Evolutionary conservation across 2,888 invertebrate species (phyloP).

Genomic region (Cheilosia grossa): DNA sequence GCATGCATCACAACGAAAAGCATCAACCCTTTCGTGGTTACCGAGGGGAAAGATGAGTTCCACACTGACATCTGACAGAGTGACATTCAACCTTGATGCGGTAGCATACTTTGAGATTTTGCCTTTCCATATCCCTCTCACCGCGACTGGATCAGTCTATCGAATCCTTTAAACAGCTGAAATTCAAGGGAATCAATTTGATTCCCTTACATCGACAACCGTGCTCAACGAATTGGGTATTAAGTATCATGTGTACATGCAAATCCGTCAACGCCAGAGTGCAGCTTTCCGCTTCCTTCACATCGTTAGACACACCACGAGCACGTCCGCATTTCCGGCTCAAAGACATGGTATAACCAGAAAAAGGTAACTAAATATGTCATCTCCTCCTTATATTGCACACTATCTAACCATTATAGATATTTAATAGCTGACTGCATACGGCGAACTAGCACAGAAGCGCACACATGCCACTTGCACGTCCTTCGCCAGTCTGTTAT

Average conservation of each 20-base stretch:
- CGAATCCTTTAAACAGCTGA: too few relatives aligned
- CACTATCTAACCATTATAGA: slow-evolving; percentile 20
- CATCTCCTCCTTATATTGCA: slow-evolving; percentile 1
- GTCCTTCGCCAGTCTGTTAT: slow-evolving; percentile 27
- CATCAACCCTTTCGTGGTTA: too few relatives aligned
- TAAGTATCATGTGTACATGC: slow-evolving; percentile 32
- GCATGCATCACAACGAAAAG: too few relatives aligned
- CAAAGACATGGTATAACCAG: slow-evolving; percentile 2
- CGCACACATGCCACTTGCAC: slow-evolving; percentile 32
- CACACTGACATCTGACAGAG: too few relatives aligned
- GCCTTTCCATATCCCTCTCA: too few relatives aligned
- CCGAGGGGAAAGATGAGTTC: too few relatives aligned
- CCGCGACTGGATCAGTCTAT: too few relatives aligned
- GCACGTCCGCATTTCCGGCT: slow-evolving; percentile 12
- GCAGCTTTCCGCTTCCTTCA: not conserved
- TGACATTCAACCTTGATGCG: too few relatives aligned
- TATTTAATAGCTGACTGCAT: slow-evolving; percentile 47
- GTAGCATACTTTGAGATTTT: too few relatives aligned
- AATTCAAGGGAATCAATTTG: too few relatives aligned
- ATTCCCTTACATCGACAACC: not conserved
- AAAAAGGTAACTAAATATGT: slow-evolving; percentile 24
- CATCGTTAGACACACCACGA: not conserved
- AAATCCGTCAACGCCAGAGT: slow-evolving; percentile 1
- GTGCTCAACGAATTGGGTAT: not conserved
- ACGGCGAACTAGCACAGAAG: not conserved